Percentiles rank a stretch among this genome's conserved stretches.
Conservation (phyloP, 1,140 invertebrate genomes). For the Sarcophaga peregrina region DNA sequence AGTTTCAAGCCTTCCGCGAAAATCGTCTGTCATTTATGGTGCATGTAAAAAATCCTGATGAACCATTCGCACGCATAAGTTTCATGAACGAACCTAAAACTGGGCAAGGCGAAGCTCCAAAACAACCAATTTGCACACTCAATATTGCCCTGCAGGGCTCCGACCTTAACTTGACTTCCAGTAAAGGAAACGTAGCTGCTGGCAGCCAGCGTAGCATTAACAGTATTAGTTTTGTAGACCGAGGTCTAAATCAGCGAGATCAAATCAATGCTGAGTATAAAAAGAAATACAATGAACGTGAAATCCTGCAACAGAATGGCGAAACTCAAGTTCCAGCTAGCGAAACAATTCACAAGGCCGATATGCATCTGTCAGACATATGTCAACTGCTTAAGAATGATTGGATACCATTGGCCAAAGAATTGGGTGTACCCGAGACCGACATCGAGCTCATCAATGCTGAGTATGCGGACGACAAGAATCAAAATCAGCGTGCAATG, state of each 20-base stretch:
- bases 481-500: slow-evolving; percentile 83
- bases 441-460: slow-evolving; percentile 88
- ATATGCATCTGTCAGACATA: slow-evolving; percentile 86
- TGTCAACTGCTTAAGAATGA: slow-evolving; percentile 89
- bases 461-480: slow-evolving; percentile 78
- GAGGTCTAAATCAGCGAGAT: slow-evolving; percentile 48
- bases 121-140: slow-evolving; percentile 96
- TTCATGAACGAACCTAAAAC: slow-evolving; percentile 96
- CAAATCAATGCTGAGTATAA: slow-evolving; percentile 51
- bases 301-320: not conserved
- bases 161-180: slow-evolving; percentile 6
- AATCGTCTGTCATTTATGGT: slow-evolving; percentile 95
- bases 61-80: slow-evolving; percentile 87
- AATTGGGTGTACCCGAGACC: slow-evolving; percentile 83
- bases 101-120: slow-evolving; percentile 88
- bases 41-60: slow-evolving; percentile 84
- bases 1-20: slow-evolving; percentile 96
- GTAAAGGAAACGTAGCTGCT: not conserved
- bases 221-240: slow-evolving; percentile 41
- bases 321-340: not conserved
- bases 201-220: slow-evolving; percentile 36
- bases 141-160: slow-evolving; percentile 88
- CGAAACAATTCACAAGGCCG: slow-evolving; percentile 57
- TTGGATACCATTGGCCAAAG: slow-evolving; percentile 87
- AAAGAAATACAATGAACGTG: not conserved